Percentiles rank a stretch among this genome's conserved stretches.
Conservation (phyloP, 2,888 invertebrate species). For the Brenthis hecate region DNA sequence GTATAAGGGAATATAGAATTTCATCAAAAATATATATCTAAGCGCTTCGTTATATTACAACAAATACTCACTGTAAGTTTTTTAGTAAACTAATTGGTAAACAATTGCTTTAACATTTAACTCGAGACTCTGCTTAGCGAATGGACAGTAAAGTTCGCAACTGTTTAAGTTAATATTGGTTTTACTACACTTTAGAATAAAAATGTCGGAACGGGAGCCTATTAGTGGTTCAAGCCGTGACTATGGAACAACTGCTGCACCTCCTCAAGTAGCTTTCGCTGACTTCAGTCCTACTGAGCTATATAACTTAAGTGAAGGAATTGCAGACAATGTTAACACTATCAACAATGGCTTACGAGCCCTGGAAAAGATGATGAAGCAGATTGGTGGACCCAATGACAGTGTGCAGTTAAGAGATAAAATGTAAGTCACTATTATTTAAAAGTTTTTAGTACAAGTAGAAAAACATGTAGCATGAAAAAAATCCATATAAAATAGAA, state of each 20-base stretch:
- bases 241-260: constrained; percentile 74
- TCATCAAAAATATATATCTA: no score
- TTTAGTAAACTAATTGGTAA: no score
- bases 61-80: no score
- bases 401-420: constrained; percentile 80
- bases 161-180: no score
- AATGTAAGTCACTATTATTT: constrained; percentile 56
- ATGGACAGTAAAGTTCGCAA: no score
- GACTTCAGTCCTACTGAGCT: constrained; percentile 89
- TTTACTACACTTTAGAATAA: constrained; percentile 17
- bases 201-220: constrained; percentile 71
- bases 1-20: no score
- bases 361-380: constrained; percentile 88
- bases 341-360: constrained; percentile 88
- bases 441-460: constrained; percentile 5
- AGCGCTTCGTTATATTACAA: no score
- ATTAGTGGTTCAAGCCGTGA: constrained; percentile 66
- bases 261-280: constrained; percentile 87
- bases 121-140: no score
- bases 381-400: constrained; percentile 89
- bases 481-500: background rate
- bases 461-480: background rate
- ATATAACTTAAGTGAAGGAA: constrained; percentile 89
- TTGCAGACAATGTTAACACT: constrained; percentile 90
- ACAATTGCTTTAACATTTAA: no score